Evolutionary conservation across 2,888 invertebrate genomes (phyloP), one percentile per base, ranked within the genome.

Genomic region (Phrixothrix hirtus): DNA sequence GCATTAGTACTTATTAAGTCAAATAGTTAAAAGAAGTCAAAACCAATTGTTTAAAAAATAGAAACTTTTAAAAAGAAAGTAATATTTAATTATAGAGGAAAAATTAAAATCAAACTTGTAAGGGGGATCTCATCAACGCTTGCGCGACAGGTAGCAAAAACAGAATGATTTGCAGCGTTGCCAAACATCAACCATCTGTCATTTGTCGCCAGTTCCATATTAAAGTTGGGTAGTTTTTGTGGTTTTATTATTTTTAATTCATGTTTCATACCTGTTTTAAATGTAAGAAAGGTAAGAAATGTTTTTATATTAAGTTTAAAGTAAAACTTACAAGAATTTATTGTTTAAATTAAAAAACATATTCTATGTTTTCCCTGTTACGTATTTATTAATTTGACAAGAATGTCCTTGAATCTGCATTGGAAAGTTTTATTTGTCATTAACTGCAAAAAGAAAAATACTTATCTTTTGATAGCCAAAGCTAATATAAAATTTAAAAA

Each of bases 221-320:
- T 35, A 35, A 46, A 52, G 50, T 55, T 42, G 50, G 54, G 54
- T 49, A 56, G 43, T 56, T 60, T 39, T 50, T 47, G 53, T n/a
- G n/a, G n/a, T n/a, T n/a, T 37, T 30, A 46, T 50, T 56, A 52
- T 44, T 52, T 58, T 56, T 56, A 43, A 55, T 57, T 55, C 43
- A 60, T 60, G 60, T 58, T 57, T 34, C 55, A 58, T 50, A 55
- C 38, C 38, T 43, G 56, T 46, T 49, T 54, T 42, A 57, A 58
- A 58, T 55, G 57, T 43, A 58, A 58, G 53, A 55, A 55, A 53
- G 56, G 52, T 56, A 36, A 43, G 45, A 36, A 21, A 31, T 26
- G 26, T 36, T 11, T n/a, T 12, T 13, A 14, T 30, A 16, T 14
- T 27, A 29, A n/a, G 36, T 29, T 21, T 27, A 13, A 27, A 7